Evolutionary conservation across 1,140 invertebrate species (phyloP), one percentile per base, ranked within the genome.

Genomic region (Apis florea): DNA sequence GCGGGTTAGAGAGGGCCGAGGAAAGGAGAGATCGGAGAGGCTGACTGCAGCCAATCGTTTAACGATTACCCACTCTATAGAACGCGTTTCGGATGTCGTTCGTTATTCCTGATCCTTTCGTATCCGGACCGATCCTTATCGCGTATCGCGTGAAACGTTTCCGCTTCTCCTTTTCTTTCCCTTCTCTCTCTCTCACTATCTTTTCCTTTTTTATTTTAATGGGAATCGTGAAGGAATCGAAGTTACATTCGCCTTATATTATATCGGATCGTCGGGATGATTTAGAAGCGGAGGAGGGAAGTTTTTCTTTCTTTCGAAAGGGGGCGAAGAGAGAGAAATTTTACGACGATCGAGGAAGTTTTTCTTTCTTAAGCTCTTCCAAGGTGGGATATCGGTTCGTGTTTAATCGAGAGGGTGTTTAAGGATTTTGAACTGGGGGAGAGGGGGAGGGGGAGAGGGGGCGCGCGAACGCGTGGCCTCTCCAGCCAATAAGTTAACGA

Each of bases 31-130:
- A 71, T 49, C 64, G 58, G 80, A n/a, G 63, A 63, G 85, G 85
- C 87, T 85, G 85, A 83, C 86, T 89, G 87, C 90, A 93, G 91
- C 91, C 91, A 93, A 93, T 93, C 91, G 89, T 92, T 93, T 93
- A 92, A 92, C 91, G 92, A 93, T 93, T 93, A 93, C 90, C 90
- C 88, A 90, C 91, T 91, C 87, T 91, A 89, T 89, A 92, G 90
- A 92, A 93, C 90, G 89, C 87, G 86, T 91, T 90, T 90, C 90
- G 88, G 89, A 91, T 91, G 85, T 91, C 88, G 90, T 89, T 40
- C 90, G 90, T 90, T 92, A 92, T 91, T 74, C 85, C 74, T 68
- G 88, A 87, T 85, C 83, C 83, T 87, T 64, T 72, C 63, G 76
- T 71, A 68, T 69, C 31, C 31, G 70, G 73, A 13, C 24, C 54